Base-by-base conservation (phyloP, 2,888 invertebrate genomes). In the Watsonalla binaria region DNA sequence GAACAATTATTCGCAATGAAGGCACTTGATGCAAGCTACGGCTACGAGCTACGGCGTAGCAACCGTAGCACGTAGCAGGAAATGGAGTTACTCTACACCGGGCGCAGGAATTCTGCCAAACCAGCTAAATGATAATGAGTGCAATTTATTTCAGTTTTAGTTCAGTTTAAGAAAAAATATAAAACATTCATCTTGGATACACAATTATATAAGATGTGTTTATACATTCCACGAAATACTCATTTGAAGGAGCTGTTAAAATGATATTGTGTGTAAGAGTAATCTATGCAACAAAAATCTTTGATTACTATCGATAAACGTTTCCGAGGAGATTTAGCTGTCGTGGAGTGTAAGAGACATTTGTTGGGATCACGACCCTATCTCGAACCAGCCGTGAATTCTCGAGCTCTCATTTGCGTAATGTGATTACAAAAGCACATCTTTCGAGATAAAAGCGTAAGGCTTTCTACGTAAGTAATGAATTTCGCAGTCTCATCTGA, bases 351-450 rank as follows among this genome's bases (percentile, higher is more conserved):
- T 81, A 80, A 74, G 75, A 78, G 81, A 82, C 84, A 82, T 86
- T 85, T 82, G 86, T 82, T 70, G 84, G 80, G 86, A 84, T 85
- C 86, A 82, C 81, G 84, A 82, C 82, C 86, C 82, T 80, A 80
- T 82, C 83, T 80, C 74, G 82, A 80, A 78, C 80, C 84, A 78
- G 77, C 82, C 84, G 82, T 84, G 84, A 85, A 86, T 85, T 78
- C 81, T 81, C 77, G 74, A 81, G 81, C 80, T 85, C 86, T 86
- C 87, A 87, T 89, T 88, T 89, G 81, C 87, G 86, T 89, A 89
- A 88, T 89, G 88, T 88, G 87, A 89, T 89, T 89, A 89, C 89
- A 88, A 89, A 88, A 87, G 89, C 86, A 89, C 86, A 89, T 89
- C 88, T 82, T 84, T 80, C 66, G 82, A 85, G 88, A 87, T 88